Base-by-base conservation (phyloP, 2,113 vertebrate genomes). In the Anhinga rufa region DNA sequence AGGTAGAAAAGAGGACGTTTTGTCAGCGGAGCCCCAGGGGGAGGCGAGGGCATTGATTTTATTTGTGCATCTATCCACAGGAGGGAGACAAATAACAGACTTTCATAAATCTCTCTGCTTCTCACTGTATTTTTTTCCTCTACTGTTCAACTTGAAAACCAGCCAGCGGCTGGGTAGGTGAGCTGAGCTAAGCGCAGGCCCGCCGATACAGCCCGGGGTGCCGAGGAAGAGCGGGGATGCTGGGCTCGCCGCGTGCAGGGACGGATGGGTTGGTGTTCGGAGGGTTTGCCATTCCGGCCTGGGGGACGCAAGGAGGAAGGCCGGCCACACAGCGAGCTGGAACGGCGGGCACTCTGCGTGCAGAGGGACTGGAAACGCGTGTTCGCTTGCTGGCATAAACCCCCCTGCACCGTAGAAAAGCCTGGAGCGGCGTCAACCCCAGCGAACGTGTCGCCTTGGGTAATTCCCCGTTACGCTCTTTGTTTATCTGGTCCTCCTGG, bases 51-150 rank as follows among this genome's bases (percentile, higher is more conserved):
- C 38, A 40, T 38, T 58, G 18, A 15, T 49, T 94, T 75, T 14
- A 52, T 36, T 93, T 86, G 72, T 83, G 42, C 42, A 6, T 82
- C 65, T 79, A 72, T 90, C 95, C 97, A 98, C 96, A 95, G 95
- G 97, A 98, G 96, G 96, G 97, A 97, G 94, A 96, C 95, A 97
- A 95, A 95, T 83, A 88, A 62, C 92, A 76, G 74, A 10, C 87
- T 93, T 92, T 88, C 57, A 7, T 69, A 5, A 21, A 21, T 31
- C 22, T 82, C 29, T 18, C 36, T n/a, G 14, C 36, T 32, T 13
- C 31, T 65, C 34, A 1, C 34, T 70, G n/a, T 28, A 1, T 46
- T 69, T 52, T 52, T 40, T 76, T 40, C 14, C 10, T 40, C 29
- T 22, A 8, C 38, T 11, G 26, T 21, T 70, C 52, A 4, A 10